Evolutionary conservation across 2,797 vertebrate genomes (phyloP).

Genomic region (Cossypha polioptera): DNA sequence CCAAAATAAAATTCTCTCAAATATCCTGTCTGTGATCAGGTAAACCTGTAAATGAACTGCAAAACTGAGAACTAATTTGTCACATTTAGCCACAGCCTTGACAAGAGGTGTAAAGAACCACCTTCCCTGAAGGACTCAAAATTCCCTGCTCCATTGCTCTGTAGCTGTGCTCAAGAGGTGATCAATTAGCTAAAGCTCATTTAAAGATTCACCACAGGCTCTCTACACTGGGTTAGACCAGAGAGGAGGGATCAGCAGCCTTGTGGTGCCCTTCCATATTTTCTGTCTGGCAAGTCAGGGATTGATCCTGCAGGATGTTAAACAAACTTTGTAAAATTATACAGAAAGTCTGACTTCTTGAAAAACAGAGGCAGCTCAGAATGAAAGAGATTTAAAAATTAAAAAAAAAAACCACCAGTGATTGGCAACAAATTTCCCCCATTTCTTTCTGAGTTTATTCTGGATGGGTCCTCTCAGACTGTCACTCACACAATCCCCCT

Average conservation of each 20-base stretch:
- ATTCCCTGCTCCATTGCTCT: not conserved
- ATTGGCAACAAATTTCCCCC: not conserved
- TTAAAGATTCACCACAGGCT: not conserved
- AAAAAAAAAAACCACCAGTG: accelerated
- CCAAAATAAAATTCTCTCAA: not conserved
- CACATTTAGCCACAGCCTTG: not conserved
- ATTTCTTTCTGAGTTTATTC: not conserved
- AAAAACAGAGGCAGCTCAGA: not conserved
- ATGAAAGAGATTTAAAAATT: not conserved
- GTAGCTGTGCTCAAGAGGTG: not conserved
- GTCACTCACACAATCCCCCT: not conserved
- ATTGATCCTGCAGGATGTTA: not conserved
- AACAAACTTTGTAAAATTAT: not conserved
- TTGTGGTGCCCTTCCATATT: not conserved
- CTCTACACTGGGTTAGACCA: not conserved
- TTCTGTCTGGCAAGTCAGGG: not conserved
- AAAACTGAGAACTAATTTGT: not conserved
- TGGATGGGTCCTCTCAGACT: not conserved
- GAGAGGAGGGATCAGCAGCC: not conserved
- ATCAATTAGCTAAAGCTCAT: not conserved
- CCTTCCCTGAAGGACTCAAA: not conserved
- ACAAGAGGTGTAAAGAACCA: not conserved
- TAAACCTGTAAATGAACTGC: not conserved
- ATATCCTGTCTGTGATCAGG: not conserved
- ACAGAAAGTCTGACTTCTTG: not conserved